Evolutionary conservation across 2,888 invertebrate genomes (phyloP).

Genomic region (Drosophila histrio): DNA sequence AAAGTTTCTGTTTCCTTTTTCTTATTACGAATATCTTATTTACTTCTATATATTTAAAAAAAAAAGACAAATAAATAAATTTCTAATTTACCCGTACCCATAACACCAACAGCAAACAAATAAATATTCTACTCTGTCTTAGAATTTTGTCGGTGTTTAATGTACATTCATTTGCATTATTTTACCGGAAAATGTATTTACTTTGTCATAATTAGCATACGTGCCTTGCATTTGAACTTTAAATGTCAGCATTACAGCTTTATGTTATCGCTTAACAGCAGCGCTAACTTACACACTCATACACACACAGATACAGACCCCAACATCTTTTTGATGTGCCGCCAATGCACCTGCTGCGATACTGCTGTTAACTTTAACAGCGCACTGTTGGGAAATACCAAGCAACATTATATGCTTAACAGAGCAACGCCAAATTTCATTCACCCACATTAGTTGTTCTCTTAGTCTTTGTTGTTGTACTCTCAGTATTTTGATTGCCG

Average conservation of each 20-base stretch:
- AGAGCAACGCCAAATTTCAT: constrained; percentile 30
- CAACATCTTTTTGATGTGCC: constrained; percentile 47
- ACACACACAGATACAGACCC: constrained; percentile 8
- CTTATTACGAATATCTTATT: neutral
- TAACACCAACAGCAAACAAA: constrained; percentile 29
- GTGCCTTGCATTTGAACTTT: constrained; percentile 67
- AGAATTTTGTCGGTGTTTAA: constrained; percentile 53
- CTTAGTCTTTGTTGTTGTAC: constrained; percentile 22
- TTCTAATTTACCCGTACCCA: constrained; percentile 7
- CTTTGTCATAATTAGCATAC: constrained; percentile 78
- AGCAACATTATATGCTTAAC: constrained; percentile 20
- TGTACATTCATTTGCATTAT: constrained; percentile 74
- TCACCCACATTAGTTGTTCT: constrained; percentile 14
- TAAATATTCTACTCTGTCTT: constrained; percentile 33
- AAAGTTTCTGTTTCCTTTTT: neutral
- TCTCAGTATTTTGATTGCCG: constrained; percentile 43
- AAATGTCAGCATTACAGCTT: constrained; percentile 36
- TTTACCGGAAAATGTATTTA: constrained; percentile 75
- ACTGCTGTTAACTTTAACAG: constrained; percentile 25
- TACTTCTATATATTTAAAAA: neutral
- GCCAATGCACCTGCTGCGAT: constrained; percentile 51
- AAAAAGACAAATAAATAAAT: neutral
- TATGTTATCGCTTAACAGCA: constrained; percentile 23
- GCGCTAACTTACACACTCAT: constrained; percentile 21
- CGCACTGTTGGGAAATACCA: constrained; percentile 27